A percentile compares a stretch with the other conserved stretches of the same genome.
Evolutionary conservation across 2,797 vertebrate species (phyloP).

Genomic region (Rhabdomys pumilio): DNA sequence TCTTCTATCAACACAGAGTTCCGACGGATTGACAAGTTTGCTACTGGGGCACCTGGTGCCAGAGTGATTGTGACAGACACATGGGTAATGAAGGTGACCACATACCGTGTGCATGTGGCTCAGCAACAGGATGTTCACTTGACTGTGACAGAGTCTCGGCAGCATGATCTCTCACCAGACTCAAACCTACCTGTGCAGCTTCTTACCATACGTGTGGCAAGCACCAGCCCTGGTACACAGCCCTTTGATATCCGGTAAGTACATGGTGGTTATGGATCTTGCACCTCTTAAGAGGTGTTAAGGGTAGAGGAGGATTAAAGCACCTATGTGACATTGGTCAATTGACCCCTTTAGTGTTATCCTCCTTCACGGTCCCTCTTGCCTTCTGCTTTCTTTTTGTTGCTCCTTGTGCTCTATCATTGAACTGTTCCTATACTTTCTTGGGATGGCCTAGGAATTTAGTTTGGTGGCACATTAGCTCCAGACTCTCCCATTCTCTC

Average conservation of each 20-base stretch:
- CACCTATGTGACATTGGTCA: background rate
- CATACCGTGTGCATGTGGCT: slow-evolving; percentile 93
- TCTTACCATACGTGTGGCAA: slow-evolving; percentile 94
- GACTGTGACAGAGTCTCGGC: slow-evolving; percentile 93
- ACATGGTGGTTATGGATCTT: too few relatives aligned
- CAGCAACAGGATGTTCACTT: slow-evolving; percentile 95
- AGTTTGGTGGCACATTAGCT: background rate
- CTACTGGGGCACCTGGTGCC: slow-evolving; percentile 93
- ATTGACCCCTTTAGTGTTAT: background rate
- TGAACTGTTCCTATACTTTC: background rate
- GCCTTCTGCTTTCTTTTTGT: too few relatives aligned
- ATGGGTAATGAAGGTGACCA: slow-evolving; percentile 97
- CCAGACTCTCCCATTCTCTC: background rate
- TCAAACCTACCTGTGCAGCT: slow-evolving; percentile 94
- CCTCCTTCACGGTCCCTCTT: background rate
- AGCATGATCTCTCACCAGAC: slow-evolving; percentile 95
- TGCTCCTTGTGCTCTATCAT: background rate
- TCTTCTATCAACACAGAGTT: slow-evolving; percentile 95
- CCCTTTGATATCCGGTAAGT: slow-evolving; percentile 94
- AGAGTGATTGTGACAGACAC: slow-evolving; percentile 95
- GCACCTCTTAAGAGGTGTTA: background rate
- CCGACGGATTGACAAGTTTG: slow-evolving; percentile 96
- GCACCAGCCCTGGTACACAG: slow-evolving; percentile 90
- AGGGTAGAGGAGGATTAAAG: too few relatives aligned
- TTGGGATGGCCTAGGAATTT: accelerated